phyloP scores from a whole-genome alignment of 1,140 invertebrate genomes.

The Bombus sylvicola region DNA sequence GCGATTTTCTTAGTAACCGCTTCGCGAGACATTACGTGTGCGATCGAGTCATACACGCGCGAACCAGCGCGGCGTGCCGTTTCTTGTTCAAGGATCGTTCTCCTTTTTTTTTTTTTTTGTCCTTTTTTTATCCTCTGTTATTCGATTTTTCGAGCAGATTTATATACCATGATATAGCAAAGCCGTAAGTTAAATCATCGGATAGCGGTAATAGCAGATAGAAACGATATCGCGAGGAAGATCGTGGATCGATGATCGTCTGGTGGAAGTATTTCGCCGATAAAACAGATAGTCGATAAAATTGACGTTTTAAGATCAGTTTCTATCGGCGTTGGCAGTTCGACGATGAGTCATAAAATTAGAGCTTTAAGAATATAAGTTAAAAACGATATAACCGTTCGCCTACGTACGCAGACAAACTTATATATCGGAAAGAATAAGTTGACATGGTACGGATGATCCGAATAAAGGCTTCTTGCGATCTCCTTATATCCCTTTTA shows the following conservation, averaged over 20 bases:
- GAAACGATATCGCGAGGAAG: no score
- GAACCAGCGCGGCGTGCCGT: slow-evolving; percentile 55
- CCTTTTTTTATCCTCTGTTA: background rate
- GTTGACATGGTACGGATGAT: no score
- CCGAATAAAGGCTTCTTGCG: no score
- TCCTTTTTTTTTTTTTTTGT: background rate
- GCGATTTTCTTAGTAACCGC: slow-evolving; percentile 74
- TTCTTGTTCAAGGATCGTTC: slow-evolving; percentile 69
- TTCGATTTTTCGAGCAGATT: background rate
- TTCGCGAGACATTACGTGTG: slow-evolving; percentile 65
- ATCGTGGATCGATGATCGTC: no score
- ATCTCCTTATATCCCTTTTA: background rate
- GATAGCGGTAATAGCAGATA: no score
- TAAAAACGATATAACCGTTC: background rate
- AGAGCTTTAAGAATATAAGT: background rate
- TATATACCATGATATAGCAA: no score
- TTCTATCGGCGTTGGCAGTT: background rate
- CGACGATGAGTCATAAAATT: background rate
- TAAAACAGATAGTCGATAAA: no score
- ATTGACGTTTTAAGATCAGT: background rate
- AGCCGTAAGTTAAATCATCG: no score
- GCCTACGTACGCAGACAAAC: no score
- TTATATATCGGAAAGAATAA: no score
- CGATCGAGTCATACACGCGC: slow-evolving; percentile 55
- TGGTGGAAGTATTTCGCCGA: no score